These are phyloP conservation scores for Harpalus rubripes DNA, from an alignment of 2,888 invertebrate genomes.

Conservation along the genomic window DNA sequence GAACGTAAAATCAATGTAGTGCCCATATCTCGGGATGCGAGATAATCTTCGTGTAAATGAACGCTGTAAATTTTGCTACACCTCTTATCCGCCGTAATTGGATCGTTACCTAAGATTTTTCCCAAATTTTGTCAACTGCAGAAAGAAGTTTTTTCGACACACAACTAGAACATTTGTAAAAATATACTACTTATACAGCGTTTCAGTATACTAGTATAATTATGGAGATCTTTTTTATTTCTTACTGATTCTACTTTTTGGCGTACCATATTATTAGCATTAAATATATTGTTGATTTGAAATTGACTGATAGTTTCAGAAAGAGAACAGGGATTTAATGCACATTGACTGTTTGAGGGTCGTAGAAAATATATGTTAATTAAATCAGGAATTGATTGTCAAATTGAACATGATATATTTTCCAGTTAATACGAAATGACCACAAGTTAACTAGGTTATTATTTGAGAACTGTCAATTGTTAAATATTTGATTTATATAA, in stretches of 20 bases:
- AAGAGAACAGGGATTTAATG: neutral
- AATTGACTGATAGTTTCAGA: too few species aligned
- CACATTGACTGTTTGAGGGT: neutral
- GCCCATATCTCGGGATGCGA: conserved; percentile 5
- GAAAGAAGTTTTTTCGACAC: too few species aligned
- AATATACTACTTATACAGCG: too few species aligned
- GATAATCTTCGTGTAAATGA: conserved; percentile 29
- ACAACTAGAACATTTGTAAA: neutral
- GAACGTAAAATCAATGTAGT: conserved; percentile 22
- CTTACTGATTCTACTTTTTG: neutral
- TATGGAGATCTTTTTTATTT: neutral
- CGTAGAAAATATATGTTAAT: neutral
- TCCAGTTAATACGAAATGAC: neutral
- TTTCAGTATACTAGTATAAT: too few species aligned
- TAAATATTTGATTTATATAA: conserved; percentile 19
- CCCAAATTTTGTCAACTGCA: conserved; percentile 21
- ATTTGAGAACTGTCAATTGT: conserved; percentile 23
- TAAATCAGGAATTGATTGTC: neutral
- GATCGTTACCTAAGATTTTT: neutral
- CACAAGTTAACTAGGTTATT: conserved; percentile 7
- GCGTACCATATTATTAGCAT: too few species aligned
- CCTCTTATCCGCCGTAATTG: conserved; percentile 7
- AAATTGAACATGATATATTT: neutral
- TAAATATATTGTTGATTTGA: too few species aligned
- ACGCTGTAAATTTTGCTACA: neutral